Evolutionary conservation across 2,113 vertebrate species (phyloP), one percentile per base, ranked within the genome.

Genomic region (Stegastes partitus): DNA sequence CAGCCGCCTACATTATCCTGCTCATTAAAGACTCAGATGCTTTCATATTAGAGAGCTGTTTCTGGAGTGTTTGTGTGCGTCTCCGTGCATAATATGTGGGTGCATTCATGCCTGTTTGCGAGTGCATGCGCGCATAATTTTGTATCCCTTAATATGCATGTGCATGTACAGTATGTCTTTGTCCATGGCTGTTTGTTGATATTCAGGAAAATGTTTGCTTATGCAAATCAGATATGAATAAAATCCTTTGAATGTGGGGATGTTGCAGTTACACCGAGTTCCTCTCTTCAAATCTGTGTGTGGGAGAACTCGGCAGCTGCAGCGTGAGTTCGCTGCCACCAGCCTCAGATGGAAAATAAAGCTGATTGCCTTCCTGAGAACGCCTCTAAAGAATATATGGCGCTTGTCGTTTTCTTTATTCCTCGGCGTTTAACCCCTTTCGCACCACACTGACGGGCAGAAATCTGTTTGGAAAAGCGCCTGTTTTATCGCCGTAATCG

Each of bases 11-110:
- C 85, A 83, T 85, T 65, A 83, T 87, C 74, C 74, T 56, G 67
- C 79, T 90, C 69, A 88, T 88, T 89, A 87, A 81, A 86, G 77
- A 54, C 77, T 80, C 66, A 3, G 65, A 77, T 67, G 79, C 79
- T 65, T 86, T 74, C 49, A 51, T 64, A 79, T 68, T 63, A 47
- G 79, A 77, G 74, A 37, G 49, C 79, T 42, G 65, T 58, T 82
- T 76, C 78, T 82, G 68, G 59, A 77, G 54, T 71, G 74, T 68
- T 37, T 79, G 54, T 76, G 65, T 68, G 67, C 25, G 34, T 79
- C 8, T 72, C 44, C 68, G 81, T 74, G 59, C 19, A 70, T 72
- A 57, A 68, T 55, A 58, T 66, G 74, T 59, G 71, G 44, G 62
- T 23, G 78, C 56, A 28, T 80, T 74, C 58, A 64, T 44, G 77